A percentile compares a stretch with the other conserved stretches of the same genome.
Evolutionary conservation across 1,140 invertebrate species (phyloP).

Genomic region (Ostrea edulis): DNA sequence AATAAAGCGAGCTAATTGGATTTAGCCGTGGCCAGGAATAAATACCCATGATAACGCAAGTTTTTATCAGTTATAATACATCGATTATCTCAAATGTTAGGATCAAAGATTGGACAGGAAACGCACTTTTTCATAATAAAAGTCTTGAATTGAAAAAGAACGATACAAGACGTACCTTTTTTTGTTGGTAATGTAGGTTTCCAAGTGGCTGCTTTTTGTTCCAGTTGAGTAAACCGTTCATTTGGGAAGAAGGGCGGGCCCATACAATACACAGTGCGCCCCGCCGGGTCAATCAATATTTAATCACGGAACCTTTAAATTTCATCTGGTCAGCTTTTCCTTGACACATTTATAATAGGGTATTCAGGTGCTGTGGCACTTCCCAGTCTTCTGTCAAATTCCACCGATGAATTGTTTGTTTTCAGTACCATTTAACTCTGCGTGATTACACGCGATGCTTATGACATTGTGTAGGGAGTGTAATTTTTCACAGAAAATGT

Average conservation of each 20-base stretch:
- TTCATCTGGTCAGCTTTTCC: constrained; percentile 7
- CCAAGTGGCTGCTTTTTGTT: not conserved
- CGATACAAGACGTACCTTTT: not conserved
- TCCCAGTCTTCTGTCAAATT: too few species aligned
- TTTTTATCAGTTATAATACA: not conserved
- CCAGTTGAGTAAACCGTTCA: not conserved
- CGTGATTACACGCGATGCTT: too few species aligned
- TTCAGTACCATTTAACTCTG: too few species aligned
- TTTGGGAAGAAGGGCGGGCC: not conserved
- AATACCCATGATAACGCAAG: not conserved
- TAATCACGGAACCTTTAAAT: constrained; percentile 6
- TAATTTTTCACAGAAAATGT: too few species aligned
- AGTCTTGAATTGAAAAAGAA: not conserved
- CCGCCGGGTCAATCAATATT: constrained; percentile 19
- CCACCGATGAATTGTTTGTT: too few species aligned
- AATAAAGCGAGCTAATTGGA: constrained; percentile 1
- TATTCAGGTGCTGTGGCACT: not conserved
- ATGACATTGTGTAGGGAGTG: too few species aligned
- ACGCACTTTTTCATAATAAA: not conserved
- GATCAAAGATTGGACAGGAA: not conserved
- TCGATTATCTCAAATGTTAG: not conserved
- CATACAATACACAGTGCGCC: not conserved
- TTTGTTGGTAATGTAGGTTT: not conserved
- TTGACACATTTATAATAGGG: constrained; percentile 22
- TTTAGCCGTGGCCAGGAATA: not conserved